Percentiles rank a stretch among this genome's conserved stretches.
Evolutionary conservation across 2,888 invertebrate species (phyloP).

Genomic region (Rhamphomyia laevipes): DNA sequence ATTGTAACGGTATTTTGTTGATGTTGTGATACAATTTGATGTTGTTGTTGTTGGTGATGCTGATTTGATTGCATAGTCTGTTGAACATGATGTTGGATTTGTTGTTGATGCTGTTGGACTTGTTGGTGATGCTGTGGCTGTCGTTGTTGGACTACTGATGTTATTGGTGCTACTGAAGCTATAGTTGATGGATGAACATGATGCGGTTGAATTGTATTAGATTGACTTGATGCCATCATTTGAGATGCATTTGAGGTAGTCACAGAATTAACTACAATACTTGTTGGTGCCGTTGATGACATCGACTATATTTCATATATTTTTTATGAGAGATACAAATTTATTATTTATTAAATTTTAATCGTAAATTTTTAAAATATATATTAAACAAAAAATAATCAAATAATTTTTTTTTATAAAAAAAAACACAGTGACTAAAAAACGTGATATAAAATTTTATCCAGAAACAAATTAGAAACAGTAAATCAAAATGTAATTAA

Average conservation of each 20-base stretch:
- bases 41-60: constrained; percentile 16
- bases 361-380: not conserved
- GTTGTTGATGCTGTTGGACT: constrained; percentile 29
- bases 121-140: constrained; percentile 21
- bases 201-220: constrained; percentile 23
- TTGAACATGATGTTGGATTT: constrained; percentile 18
- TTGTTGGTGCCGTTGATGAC: constrained; percentile 31
- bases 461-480: constrained; percentile 21
- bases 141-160: constrained; percentile 18
- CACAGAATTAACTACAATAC: constrained; percentile 37
- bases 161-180: constrained; percentile 22
- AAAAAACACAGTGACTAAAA: not conserved
- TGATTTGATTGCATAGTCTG: constrained; percentile 28
- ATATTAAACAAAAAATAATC: not conserved
- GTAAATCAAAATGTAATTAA: constrained; percentile 28
- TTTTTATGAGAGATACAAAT: not conserved
- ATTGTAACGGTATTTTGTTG: constrained; percentile 13
- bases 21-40: constrained; percentile 11
- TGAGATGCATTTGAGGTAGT: constrained; percentile 30
- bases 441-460: not conserved
- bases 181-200: constrained; percentile 22
- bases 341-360: not conserved
- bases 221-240: constrained; percentile 25
- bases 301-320: constrained; percentile 15
- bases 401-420: not conserved